Conservation (phyloP, 2,888 invertebrate species). For the Parapristionchus giblindavisi region DNA sequence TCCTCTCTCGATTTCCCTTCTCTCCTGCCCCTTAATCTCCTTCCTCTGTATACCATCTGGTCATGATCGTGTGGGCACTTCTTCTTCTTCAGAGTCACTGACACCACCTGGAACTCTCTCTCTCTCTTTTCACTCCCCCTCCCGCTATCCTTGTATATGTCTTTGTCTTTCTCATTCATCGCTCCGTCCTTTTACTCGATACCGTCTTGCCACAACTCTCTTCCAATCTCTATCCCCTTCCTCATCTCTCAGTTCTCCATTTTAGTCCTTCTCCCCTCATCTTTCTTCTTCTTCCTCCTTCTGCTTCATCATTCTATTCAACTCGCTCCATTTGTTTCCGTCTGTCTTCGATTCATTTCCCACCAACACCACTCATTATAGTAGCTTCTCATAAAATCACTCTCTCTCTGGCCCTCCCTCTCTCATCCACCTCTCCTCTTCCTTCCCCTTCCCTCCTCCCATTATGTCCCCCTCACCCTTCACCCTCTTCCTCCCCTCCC, state of each 20-base stretch:
- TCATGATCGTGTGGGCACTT: too few relatives aligned
- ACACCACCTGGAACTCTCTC: neutral
- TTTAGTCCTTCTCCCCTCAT: neutral
- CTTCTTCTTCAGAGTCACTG: too few relatives aligned
- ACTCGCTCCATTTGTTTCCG: neutral
- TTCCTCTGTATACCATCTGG: constrained; percentile 5
- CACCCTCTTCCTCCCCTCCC: constrained; percentile 6
- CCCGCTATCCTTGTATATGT: neutral
- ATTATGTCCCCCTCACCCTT: too few relatives aligned
- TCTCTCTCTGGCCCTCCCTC: too few relatives aligned
- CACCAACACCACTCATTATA: too few relatives aligned
- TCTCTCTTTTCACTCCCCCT: neutral
- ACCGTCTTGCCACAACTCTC: too few relatives aligned
- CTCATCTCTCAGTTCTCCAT: neutral
- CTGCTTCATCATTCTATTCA: neutral
- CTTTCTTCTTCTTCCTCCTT: neutral
- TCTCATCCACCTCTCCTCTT: too few relatives aligned
- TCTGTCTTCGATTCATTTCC: too few relatives aligned
- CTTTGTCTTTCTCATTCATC: neutral
- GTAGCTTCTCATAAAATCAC: too few relatives aligned
- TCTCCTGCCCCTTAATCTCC: neutral
- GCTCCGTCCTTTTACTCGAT: too few relatives aligned
- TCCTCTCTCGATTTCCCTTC: constrained; percentile 6
- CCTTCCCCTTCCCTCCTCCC: too few relatives aligned
- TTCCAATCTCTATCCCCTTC: too few relatives aligned